Conservation (phyloP, 2,888 invertebrate species). For the Lampropteryx suffumata region DNA sequence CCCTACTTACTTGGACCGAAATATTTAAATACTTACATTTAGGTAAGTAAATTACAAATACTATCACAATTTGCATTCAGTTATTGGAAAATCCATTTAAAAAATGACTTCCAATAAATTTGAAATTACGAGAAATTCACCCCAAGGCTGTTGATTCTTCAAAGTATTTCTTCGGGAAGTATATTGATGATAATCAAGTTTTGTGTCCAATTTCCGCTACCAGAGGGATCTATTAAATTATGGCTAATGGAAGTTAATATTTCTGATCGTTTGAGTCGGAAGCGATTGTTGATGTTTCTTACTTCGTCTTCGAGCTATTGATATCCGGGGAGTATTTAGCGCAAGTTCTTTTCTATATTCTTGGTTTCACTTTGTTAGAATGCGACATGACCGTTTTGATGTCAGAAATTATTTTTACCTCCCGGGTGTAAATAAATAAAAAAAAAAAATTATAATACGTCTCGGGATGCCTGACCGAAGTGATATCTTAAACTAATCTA, state of each 20-base stretch:
- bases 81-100: constrained; percentile 20
- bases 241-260: constrained; percentile 49
- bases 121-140: constrained; percentile 40
- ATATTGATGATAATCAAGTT: constrained; percentile 63
- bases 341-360: neutral
- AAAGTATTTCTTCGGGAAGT: constrained; percentile 43
- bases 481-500: too few species aligned
- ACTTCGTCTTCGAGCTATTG: neutral
- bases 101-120: constrained; percentile 27
- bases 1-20: neutral
- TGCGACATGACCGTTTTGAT: too few species aligned
- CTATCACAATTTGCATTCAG: constrained; percentile 5
- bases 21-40: too few species aligned
- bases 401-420: too few species aligned
- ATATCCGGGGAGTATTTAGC: neutral
- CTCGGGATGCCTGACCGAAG: too few species aligned
- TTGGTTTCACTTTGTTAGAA: too few species aligned
- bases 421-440: too few species aligned
- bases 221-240: constrained; percentile 56
- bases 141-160: constrained; percentile 49
- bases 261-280: constrained; percentile 35
- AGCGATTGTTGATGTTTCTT: constrained; percentile 16
- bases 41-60: constrained; percentile 26
- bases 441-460: too few species aligned
- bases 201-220: constrained; percentile 66